Evolutionary conservation across 2,888 invertebrate genomes (phyloP).

Genomic region (Leptopilina drosophilae): DNA sequence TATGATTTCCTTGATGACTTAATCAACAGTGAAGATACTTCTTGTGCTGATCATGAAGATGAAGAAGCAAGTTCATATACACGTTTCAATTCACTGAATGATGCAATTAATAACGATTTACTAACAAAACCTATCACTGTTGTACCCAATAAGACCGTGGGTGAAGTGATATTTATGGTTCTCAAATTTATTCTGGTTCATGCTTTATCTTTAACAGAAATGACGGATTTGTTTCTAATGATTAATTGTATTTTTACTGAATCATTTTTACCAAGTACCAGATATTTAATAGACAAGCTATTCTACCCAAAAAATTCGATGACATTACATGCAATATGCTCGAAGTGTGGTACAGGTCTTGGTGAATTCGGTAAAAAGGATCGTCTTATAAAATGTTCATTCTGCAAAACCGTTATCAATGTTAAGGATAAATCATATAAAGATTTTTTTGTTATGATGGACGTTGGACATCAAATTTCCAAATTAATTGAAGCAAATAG

Average conservation of each 20-base stretch:
- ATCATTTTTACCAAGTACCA: conserved; percentile 7
- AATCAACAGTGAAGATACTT: too few relatives aligned
- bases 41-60: too few relatives aligned
- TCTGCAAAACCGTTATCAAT: not conserved
- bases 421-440: not conserved
- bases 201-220: not conserved
- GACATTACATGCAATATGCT: conserved; percentile 20
- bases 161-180: too few relatives aligned
- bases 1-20: too few relatives aligned
- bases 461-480: not conserved
- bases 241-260: conserved; percentile 25
- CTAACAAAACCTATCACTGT: too few relatives aligned
- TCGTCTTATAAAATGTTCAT: not conserved
- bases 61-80: too few relatives aligned
- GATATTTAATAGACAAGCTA: conserved; percentile 25
- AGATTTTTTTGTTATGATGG: not conserved
- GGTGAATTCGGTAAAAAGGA: not conserved
- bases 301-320: conserved; percentile 9
- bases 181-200: too few relatives aligned
- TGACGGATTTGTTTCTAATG: conserved; percentile 10
- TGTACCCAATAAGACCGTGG: too few relatives aligned
- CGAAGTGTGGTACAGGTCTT: not conserved
- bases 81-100: not conserved
- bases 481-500: too few relatives aligned
- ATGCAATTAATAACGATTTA: too few relatives aligned